A percentile compares a stretch with the other conserved stretches of the same genome.
Conservation (phyloP, 2,113 vertebrate genomes). For the Nothoprocta pentlandii region DNA sequence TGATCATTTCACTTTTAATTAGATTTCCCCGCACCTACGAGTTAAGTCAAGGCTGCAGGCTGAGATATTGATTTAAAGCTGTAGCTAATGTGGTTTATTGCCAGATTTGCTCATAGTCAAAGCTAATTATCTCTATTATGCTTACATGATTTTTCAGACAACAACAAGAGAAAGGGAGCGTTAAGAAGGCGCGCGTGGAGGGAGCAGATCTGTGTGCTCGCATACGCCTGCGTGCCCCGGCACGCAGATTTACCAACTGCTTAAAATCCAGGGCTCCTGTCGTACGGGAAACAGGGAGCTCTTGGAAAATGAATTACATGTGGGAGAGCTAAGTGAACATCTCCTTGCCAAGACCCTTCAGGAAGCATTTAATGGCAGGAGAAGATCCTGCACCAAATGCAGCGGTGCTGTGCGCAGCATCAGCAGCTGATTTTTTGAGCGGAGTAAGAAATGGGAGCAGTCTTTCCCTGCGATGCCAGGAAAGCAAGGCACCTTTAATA, state of each 20-base stretch:
- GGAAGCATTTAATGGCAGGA: not conserved
- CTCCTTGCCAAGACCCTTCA: not conserved
- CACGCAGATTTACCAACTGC: not conserved
- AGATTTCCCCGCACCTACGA: slow-evolving; percentile 64
- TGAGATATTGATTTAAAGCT: slow-evolving; percentile 73
- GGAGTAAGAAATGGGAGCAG: not conserved
- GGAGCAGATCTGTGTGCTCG: not conserved
- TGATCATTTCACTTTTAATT: slow-evolving; percentile 73
- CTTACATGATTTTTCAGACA: slow-evolving; percentile 61
- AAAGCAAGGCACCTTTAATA: not conserved
- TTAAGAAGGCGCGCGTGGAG: not conserved
- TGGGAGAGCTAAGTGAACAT: slow-evolving; percentile 19
- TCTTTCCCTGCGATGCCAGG: fast-evolving
- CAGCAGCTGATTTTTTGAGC: not conserved
- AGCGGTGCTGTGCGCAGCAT: not conserved
- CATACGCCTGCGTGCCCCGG: not conserved
- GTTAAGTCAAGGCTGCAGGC: slow-evolving; percentile 63
- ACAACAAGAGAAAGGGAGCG: not conserved
- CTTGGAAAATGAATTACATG: slow-evolving; percentile 24
- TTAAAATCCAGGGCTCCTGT: slow-evolving; percentile 7
- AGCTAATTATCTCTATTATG: slow-evolving; percentile 75
- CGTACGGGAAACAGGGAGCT: not conserved
- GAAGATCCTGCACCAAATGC: not conserved
- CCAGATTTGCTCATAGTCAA: slow-evolving; percentile 71
- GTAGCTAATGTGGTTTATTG: slow-evolving; percentile 73